A percentile compares a stretch with the other conserved stretches of the same genome.
Conservation (phyloP, 2,888 invertebrate genomes). For the Lithophane semibrunnea region DNA sequence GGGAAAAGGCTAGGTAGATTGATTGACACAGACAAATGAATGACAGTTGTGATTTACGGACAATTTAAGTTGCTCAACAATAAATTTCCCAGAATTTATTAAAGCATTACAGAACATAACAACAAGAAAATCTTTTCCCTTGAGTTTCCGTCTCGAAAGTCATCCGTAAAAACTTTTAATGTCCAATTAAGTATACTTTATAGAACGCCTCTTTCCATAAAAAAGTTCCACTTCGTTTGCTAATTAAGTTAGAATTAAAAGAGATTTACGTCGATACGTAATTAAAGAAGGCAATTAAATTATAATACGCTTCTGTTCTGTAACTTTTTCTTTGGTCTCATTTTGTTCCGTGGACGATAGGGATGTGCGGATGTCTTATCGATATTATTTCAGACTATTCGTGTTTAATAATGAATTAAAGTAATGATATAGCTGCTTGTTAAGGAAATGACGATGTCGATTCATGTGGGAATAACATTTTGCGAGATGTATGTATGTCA, state of each 20-base stretch:
- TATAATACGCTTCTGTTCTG: constrained; percentile 63
- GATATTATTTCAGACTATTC: background rate
- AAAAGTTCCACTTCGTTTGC: constrained; percentile 57
- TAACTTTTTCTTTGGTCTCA: constrained; percentile 56
- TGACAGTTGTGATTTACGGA: background rate
- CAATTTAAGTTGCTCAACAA: background rate
- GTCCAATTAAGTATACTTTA: constrained; percentile 49
- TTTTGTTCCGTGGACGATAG: constrained; percentile 40
- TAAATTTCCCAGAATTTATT: background rate
- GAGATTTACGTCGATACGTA: constrained; percentile 62
- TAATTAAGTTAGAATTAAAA: constrained; percentile 61
- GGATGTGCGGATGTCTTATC: constrained; percentile 15
- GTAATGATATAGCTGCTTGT: background rate
- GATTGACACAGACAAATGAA: too few species aligned
- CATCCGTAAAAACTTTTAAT: constrained; percentile 39
- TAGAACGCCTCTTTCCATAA: constrained; percentile 30
- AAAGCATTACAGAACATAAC: constrained; percentile 4
- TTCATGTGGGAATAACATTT: background rate
- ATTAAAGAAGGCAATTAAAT: constrained; percentile 66
- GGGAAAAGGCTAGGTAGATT: too few species aligned
- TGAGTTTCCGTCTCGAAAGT: constrained; percentile 7
- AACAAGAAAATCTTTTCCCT: constrained; percentile 18
- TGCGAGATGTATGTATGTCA: background rate
- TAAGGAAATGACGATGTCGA: background rate
- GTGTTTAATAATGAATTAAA: background rate